Conservation (phyloP, 2,888 invertebrate species). For the Eupithecia tripunctaria region DNA sequence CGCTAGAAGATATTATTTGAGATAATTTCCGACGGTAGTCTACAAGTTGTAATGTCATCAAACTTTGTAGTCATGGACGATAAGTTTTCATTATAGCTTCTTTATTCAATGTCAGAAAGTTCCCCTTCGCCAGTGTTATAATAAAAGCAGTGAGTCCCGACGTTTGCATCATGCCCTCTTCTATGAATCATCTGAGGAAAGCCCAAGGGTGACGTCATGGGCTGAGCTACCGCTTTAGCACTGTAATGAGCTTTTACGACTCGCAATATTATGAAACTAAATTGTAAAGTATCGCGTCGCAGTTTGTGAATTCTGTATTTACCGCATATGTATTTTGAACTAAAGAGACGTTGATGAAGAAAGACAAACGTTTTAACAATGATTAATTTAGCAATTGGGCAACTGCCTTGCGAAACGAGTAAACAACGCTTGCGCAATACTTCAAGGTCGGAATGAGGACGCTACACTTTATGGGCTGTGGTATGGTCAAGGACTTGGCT, state of each 20-base stretch:
- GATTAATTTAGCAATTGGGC: constrained; percentile 21
- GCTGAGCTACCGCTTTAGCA: constrained; percentile 44
- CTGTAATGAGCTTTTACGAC: constrained; percentile 51
- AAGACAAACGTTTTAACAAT: constrained; percentile 19
- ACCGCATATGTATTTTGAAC: constrained; percentile 2
- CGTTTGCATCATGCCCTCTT: constrained; percentile 29
- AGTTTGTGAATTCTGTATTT: constrained; percentile 7
- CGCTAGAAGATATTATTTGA: not conserved
- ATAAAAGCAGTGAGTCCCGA: constrained; percentile 25
- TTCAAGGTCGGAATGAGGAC: constrained; percentile 22
- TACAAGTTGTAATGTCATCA: not conserved
- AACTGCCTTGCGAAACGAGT: constrained; percentile 29
- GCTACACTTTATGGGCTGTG: constrained; percentile 5
- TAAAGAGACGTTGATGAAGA: not conserved
- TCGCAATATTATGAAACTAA: constrained; percentile 45
- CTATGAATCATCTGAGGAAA: constrained; percentile 72
- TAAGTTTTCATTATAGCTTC: constrained; percentile 5
- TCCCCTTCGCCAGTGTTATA: not conserved
- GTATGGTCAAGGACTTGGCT: not conserved
- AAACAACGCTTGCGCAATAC: constrained; percentile 22
- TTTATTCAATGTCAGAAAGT: constrained; percentile 8
- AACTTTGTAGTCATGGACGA: constrained; percentile 8
- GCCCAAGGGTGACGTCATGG: constrained; percentile 69
- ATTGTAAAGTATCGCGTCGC: constrained; percentile 23
- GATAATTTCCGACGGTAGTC: not conserved